Percentiles rank a stretch among this genome's conserved stretches.
Evolutionary conservation across 2,797 vertebrate species (phyloP).

Genomic region (Tadarida brasiliensis): DNA sequence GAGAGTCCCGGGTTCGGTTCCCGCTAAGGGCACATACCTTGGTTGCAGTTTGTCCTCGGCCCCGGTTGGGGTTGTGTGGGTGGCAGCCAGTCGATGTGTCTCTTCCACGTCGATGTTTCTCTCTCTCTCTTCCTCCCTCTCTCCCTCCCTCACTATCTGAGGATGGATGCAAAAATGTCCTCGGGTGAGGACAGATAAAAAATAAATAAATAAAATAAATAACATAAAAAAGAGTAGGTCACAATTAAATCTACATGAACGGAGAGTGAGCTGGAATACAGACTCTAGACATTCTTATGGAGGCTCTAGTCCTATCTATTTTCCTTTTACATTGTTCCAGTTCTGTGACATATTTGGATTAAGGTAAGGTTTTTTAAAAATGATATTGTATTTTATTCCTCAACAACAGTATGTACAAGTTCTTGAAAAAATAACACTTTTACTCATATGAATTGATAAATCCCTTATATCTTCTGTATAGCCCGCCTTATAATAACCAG

Average conservation of each 20-base stretch:
- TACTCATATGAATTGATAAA: background rate
- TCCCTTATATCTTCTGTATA: background rate
- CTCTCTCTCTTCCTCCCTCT: too few relatives aligned
- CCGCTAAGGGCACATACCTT: too few relatives aligned
- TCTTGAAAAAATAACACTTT: constrained; percentile 17
- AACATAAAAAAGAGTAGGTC: background rate
- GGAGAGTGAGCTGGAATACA: background rate
- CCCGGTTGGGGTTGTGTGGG: too few relatives aligned
- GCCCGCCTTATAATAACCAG: background rate
- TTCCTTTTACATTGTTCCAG: background rate
- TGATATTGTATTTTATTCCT: constrained; percentile 22
- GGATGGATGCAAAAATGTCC: too few relatives aligned
- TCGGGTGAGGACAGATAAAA: too few relatives aligned
- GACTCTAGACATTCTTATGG: background rate
- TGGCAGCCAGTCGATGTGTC: too few relatives aligned
- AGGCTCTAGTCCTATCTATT: constrained; percentile 7
- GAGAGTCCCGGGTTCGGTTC: too few relatives aligned
- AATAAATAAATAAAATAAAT: too few relatives aligned
- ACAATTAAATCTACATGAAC: constrained; percentile 3
- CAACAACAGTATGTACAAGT: background rate
- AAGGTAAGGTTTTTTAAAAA: background rate
- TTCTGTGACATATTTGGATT: constrained; percentile 8
- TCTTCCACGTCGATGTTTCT: too few relatives aligned
- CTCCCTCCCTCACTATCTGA: too few relatives aligned
- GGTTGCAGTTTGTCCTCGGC: too few relatives aligned